These are phyloP conservation scores for Todiramphus chloris DNA, from an alignment of 2,113 vertebrate species.

Conservation along the genomic window DNA sequence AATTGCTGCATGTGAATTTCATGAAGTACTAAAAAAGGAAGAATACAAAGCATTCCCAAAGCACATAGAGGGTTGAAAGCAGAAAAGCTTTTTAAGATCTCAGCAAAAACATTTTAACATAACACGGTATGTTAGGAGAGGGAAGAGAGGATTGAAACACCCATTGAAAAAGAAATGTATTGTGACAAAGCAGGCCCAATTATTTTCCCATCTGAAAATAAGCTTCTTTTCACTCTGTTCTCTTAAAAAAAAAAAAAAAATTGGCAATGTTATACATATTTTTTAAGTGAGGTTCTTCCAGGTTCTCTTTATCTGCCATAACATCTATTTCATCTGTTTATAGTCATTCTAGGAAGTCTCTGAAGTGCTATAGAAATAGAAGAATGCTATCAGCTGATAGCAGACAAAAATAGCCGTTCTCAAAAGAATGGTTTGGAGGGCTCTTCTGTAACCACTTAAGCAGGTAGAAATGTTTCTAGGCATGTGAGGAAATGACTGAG, in stretches of 20 bases:
- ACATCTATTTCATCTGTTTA: constrained; percentile 26
- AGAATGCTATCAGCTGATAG: constrained; percentile 6
- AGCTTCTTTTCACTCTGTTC: neutral
- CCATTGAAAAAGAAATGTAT: neutral
- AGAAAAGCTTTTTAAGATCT: neutral
- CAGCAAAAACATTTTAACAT: neutral
- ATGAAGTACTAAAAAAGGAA: neutral
- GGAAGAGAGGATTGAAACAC: neutral
- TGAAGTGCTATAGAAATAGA: constrained; percentile 34
- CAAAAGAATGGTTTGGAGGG: neutral
- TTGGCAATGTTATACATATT: neutral
- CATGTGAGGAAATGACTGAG: constrained; percentile 2
- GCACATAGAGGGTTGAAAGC: neutral
- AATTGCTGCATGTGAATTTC: neutral
- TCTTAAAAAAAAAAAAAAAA: neutral
- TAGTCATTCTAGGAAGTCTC: neutral
- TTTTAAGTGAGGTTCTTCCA: neutral
- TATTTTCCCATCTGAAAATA: neutral
- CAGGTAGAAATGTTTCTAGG: constrained; percentile 22
- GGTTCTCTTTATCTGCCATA: neutral
- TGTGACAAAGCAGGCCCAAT: neutral
- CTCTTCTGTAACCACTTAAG: neutral
- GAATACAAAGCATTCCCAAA: neutral
- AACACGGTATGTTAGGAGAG: neutral
- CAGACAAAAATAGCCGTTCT: constrained; percentile 20